Conservation (phyloP, 2,113 vertebrate species). For the Thermophis baileyi region DNA sequence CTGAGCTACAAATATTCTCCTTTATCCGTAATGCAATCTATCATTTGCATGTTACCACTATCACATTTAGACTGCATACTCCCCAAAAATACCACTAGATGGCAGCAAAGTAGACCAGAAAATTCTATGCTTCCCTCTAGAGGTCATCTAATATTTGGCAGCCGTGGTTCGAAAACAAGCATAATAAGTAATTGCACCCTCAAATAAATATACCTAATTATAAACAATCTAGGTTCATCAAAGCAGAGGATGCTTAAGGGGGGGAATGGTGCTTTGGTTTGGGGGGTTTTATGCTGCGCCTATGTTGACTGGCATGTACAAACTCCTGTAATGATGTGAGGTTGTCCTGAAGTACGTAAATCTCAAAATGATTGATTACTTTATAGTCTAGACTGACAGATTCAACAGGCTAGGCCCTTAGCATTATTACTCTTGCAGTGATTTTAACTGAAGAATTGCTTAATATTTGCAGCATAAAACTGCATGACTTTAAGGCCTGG, state of each 20-base stretch:
- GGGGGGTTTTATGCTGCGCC: neutral
- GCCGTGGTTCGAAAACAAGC: neutral
- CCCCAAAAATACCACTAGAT: neutral
- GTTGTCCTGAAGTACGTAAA: conserved; percentile 32
- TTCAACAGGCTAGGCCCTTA: conserved; percentile 20
- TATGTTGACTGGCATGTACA: conserved; percentile 28
- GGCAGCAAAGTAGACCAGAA: neutral
- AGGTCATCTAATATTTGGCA: neutral
- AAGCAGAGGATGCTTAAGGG: neutral
- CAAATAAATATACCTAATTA: neutral
- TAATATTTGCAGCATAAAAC: conserved; percentile 11
- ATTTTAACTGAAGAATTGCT: neutral
- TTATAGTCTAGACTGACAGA: conserved; percentile 31
- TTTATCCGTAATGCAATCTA: neutral
- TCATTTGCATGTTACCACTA: neutral
- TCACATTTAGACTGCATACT: neutral
- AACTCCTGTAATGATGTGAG: conserved; percentile 41
- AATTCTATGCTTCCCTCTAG: neutral
- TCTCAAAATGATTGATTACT: conserved; percentile 46
- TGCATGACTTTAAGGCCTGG: neutral
- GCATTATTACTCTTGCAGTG: neutral
- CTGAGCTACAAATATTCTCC: no score
- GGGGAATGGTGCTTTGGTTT: neutral
- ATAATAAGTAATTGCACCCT: neutral
- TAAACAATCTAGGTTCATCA: neutral